Evolutionary conservation across 2,113 vertebrate species (phyloP).

Genomic region (Apteryx owenii): DNA sequence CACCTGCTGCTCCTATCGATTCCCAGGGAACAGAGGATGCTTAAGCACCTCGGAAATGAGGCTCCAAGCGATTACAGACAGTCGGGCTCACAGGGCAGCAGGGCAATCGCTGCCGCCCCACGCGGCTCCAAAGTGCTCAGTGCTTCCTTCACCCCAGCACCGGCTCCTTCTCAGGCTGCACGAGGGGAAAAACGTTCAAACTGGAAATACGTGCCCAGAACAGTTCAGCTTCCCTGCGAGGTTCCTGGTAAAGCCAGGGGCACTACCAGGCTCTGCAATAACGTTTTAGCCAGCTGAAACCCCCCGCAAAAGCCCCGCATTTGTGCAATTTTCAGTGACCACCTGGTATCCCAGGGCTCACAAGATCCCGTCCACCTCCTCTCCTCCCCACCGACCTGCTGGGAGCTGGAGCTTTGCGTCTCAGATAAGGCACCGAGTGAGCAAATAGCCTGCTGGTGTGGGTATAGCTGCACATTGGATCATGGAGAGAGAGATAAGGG

Average conservation of each 20-base stretch:
- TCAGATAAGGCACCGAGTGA: rapidly evolving
- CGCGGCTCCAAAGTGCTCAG: background rate
- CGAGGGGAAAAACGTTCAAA: rapidly evolving
- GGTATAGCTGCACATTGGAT: rapidly evolving
- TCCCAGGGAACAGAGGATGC: rapidly evolving
- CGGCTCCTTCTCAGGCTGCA: background rate
- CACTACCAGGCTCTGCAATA: background rate
- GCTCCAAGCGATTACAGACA: background rate
- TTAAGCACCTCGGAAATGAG: background rate
- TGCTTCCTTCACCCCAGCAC: no score
- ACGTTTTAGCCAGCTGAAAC: background rate
- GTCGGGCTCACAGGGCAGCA: no score
- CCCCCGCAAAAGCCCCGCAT: background rate
- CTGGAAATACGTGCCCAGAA: background rate
- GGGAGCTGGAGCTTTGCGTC: background rate
- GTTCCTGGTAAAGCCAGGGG: background rate
- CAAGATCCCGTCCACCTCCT: rapidly evolving
- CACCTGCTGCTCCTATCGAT: background rate
- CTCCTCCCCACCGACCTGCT: no score
- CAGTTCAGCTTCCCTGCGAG: background rate
- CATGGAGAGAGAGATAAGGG: background rate
- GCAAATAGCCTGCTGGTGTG: rapidly evolving
- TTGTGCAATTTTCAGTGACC: background rate
- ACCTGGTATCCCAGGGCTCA: background rate
- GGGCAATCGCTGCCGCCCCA: background rate